Evolutionary conservation across 2,797 vertebrate species (phyloP).

Genomic region (Philypnodon macrostomus): DNA sequence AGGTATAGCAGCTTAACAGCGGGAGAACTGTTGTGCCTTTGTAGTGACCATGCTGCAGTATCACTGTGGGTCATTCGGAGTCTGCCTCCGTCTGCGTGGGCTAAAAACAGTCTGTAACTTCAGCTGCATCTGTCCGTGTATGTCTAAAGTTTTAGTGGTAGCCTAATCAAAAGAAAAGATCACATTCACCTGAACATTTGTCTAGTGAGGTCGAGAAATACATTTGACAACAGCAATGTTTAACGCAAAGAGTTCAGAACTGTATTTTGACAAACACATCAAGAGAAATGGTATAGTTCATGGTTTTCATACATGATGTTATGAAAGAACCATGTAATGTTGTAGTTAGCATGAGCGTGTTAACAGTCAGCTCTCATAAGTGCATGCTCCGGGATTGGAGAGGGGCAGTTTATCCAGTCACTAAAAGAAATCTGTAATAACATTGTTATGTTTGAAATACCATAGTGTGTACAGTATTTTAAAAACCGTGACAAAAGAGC

Average conservation of each 20-base stretch:
- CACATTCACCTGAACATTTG: not conserved
- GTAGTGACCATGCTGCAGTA: constrained; percentile 23
- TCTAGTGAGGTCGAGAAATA: too few species aligned
- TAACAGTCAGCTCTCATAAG: too few species aligned
- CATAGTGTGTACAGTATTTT: not conserved
- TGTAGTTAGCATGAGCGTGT: too few species aligned
- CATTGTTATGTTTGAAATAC: not conserved
- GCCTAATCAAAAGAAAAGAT: constrained; percentile 4
- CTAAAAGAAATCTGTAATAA: not conserved
- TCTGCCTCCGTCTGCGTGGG: constrained; percentile 27
- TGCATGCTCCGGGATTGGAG: too few species aligned
- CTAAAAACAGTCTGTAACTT: constrained; percentile 20
- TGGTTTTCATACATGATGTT: too few species aligned
- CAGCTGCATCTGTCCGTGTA: constrained; percentile 2
- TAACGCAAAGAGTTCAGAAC: too few species aligned
- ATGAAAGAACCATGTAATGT: too few species aligned
- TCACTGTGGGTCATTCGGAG: constrained; percentile 33
- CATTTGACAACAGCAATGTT: too few species aligned
- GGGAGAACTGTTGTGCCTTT: constrained; percentile 24
- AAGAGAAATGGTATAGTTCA: too few species aligned
- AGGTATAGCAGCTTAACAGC: not conserved
- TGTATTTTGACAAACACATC: too few species aligned
- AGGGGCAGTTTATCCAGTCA: too few species aligned
- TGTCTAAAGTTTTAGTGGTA: not conserved
- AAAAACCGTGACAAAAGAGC: constrained; percentile 5